Percentiles rank a stretch among this genome's conserved stretches.
These are phyloP conservation scores for Nycticorax nycticorax DNA, from an alignment of 2,113 vertebrate species.

Conservation along the genomic window DNA sequence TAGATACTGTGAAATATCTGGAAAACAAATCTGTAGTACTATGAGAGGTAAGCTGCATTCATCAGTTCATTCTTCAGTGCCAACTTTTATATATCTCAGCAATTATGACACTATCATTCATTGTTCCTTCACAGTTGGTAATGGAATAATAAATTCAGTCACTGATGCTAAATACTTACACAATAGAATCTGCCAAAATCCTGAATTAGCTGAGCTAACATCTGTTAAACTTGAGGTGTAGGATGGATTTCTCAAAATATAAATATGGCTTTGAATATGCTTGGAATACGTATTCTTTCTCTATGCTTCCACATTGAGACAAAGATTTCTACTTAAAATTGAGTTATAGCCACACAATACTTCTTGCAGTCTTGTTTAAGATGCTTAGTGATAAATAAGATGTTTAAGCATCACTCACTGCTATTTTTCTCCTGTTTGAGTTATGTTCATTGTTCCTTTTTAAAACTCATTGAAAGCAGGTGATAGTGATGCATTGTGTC, in stretches of 20 bases:
- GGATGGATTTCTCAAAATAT: not conserved
- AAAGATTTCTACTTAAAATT: not conserved
- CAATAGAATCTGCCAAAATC: not conserved
- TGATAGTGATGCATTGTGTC: not conserved
- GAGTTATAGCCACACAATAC: not conserved
- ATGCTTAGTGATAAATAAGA: not conserved
- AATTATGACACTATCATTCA: constrained; percentile 2
- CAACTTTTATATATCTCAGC: not conserved
- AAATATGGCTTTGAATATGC: not conserved
- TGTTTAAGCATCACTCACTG: not conserved
- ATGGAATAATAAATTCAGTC: constrained; percentile 15
- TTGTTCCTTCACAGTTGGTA: constrained; percentile 8
- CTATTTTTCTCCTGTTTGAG: not conserved
- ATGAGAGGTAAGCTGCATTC: not conserved
- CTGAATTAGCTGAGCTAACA: not conserved
- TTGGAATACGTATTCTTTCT: not conserved
- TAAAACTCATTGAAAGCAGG: not conserved
- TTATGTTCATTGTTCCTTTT: not conserved
- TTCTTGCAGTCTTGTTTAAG: not conserved
- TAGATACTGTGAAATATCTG: not conserved
- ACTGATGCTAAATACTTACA: not conserved
- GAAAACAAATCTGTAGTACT: not conserved
- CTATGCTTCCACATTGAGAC: not conserved
- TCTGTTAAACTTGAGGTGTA: not conserved
- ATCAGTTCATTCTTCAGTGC: not conserved